Evolutionary conservation across 2,113 vertebrate genomes (phyloP).

Genomic region (Tenrec ecaudatus): DNA sequence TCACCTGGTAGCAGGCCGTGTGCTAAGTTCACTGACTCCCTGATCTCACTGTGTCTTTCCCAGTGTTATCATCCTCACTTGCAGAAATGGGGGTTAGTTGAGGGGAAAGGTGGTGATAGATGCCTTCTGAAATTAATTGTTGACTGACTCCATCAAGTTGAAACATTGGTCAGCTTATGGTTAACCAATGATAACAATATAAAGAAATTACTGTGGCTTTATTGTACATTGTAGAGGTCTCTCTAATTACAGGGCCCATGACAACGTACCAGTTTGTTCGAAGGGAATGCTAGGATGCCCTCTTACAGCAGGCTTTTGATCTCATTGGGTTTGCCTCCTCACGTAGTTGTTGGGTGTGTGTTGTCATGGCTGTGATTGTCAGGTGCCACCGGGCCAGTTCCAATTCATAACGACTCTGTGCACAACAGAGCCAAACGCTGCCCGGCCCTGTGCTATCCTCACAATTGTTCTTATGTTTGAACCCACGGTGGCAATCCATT

Average conservation of each 20-base stretch:
- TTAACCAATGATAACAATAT: not conserved
- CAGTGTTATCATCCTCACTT: no score
- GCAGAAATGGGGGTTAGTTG: not conserved
- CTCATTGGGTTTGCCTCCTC: slow-evolving; percentile 38
- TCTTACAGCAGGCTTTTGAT: not conserved
- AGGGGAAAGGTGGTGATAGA: not conserved
- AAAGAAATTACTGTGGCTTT: slow-evolving; percentile 33
- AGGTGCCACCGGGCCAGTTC: no score
- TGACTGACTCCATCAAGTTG: not conserved
- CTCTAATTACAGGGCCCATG: not conserved
- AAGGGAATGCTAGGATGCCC: not conserved
- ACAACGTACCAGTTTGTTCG: not conserved
- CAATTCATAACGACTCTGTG: no score
- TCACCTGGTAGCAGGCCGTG: not conserved
- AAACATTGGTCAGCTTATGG: not conserved
- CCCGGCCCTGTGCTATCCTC: no score
- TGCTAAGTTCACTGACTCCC: not conserved
- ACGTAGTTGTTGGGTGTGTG: not conserved
- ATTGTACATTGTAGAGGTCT: not conserved
- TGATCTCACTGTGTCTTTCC: no score
- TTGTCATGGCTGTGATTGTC: no score
- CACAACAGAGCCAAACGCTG: no score
- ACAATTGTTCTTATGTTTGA: no score
- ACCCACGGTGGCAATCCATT: no score
- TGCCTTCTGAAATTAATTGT: slow-evolving; percentile 26